Evolutionary conservation across 2,888 invertebrate species (phyloP), one percentile per base, ranked within the genome.

Genomic region (Micropterix aruncella): DNA sequence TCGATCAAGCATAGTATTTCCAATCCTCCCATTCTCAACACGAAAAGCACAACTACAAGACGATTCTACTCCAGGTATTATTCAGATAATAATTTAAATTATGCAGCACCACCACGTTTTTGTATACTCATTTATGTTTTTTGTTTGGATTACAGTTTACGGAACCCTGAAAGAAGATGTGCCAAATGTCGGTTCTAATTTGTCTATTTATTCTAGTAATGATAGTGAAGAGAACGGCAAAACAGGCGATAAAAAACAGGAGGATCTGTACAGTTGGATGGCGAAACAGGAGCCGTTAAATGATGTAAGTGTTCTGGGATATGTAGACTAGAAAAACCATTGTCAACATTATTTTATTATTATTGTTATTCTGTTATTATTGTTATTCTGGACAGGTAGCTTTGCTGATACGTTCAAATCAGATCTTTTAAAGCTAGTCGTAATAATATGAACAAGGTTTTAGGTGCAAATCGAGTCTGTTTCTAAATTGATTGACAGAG

Each of bases 241-340:
- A 51, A 70, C 63, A 51, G 56, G 60, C 3, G 66, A 76, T 38
- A 78, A 78, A 54, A 75, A 77, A 15, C 77, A 80, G n/a, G 91
- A 91, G 57, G 93, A 94, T 63, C 69, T 95, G 38, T 94, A 95
- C 61, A 87, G 86, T 54, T 95, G 94, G 94, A 94, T 95, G 94
- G 91, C 90, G 2, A 87, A 90, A 55, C 93, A 94, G 56, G 88
- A 90, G 53, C 77, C 65, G 1, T 63, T 68, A n/a, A 65, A 66
- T 61, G 61, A 66, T 51, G 70, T 69, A 16, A 59, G 61, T 51
- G 36, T 9, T 27, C 7, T 12, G 12, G 12, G 7, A 9, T 9
- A 9, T n/a, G n/a, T n/a, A n/a, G n/a, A n/a, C n/a, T n/a, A n/a
- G n/a, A n/a, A n/a, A n/a, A n/a, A n/a, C n/a, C n/a, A n/a, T n/a